phyloP scores from a whole-genome alignment of 2,797 vertebrate genomes.

The Danio jaintianensis region DNA sequence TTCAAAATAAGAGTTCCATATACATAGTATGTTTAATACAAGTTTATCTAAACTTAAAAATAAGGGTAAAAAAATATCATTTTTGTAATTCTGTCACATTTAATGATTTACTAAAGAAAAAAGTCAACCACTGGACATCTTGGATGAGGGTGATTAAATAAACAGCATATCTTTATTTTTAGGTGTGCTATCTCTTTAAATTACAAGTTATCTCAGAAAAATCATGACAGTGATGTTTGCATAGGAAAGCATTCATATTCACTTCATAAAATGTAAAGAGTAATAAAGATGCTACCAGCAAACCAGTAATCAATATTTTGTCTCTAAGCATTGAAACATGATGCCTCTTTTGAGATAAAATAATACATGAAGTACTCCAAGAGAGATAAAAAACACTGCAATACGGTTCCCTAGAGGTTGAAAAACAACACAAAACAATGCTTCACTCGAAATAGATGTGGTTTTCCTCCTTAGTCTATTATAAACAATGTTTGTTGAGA shows the following conservation, averaged over 20 bases:
- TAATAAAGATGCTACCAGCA: background rate
- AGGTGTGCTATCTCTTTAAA: too few species aligned
- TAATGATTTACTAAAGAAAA: too few species aligned
- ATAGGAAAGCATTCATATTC: background rate
- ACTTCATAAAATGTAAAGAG: too few species aligned
- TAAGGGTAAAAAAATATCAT: too few species aligned
- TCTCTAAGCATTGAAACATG: background rate
- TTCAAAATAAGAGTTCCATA: too few species aligned
- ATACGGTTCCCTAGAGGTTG: background rate
- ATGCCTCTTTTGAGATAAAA: background rate
- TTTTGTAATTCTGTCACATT: too few species aligned
- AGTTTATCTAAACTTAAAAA: too few species aligned
- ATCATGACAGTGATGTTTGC: background rate
- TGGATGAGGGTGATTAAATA: too few species aligned
- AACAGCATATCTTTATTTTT: too few species aligned
- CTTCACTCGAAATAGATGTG: background rate
- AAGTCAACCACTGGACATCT: too few species aligned
- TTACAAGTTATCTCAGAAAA: background rate
- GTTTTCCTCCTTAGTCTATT: slow-evolving; percentile 1
- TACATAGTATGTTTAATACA: too few species aligned
- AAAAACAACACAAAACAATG: background rate
- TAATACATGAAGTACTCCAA: background rate
- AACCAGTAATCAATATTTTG: background rate
- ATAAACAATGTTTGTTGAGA: slow-evolving; percentile 22
- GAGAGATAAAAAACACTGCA: background rate